Percentiles rank a stretch among this genome's conserved stretches.
phyloP scores from a whole-genome alignment of 2,797 vertebrate genomes.

The Petrocephalus schoutedeni region DNA sequence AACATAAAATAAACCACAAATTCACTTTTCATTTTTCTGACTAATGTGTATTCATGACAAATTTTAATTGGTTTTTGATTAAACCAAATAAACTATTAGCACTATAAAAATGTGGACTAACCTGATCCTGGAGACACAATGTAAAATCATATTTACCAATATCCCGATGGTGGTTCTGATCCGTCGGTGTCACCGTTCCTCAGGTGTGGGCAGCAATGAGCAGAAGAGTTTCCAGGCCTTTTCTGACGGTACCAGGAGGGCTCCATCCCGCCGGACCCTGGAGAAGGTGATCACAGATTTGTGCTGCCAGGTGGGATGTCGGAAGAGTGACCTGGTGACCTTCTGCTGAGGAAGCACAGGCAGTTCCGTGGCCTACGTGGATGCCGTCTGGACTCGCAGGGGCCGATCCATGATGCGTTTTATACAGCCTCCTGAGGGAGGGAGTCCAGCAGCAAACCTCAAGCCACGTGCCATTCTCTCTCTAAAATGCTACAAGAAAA shows the following conservation, averaged over 20 bases:
- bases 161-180: background rate
- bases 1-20: background rate
- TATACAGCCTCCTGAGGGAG: background rate
- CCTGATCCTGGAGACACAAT: background rate
- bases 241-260: constrained; percentile 23
- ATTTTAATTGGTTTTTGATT: background rate
- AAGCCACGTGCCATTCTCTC: background rate
- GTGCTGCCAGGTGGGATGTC: constrained; percentile 69
- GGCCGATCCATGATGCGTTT: constrained; percentile 20
- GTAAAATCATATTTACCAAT: background rate
- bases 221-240: constrained; percentile 49
- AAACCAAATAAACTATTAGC: background rate
- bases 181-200: constrained; percentile 7
- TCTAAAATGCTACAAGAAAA: background rate
- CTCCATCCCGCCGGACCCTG: constrained; percentile 52
- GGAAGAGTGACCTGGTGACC: constrained; percentile 65
- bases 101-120: background rate
- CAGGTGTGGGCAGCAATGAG: constrained; percentile 46
- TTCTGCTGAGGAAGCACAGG: constrained; percentile 32
- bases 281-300: constrained; percentile 55
- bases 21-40: background rate
- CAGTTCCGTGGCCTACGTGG: background rate
- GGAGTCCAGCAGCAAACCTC: background rate
- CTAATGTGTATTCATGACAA: background rate
- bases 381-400: constrained; percentile 1